Evolutionary conservation across 1,140 invertebrate species (phyloP), one percentile per base, ranked within the genome.

Genomic region (Dendrolimus kikuchii): DNA sequence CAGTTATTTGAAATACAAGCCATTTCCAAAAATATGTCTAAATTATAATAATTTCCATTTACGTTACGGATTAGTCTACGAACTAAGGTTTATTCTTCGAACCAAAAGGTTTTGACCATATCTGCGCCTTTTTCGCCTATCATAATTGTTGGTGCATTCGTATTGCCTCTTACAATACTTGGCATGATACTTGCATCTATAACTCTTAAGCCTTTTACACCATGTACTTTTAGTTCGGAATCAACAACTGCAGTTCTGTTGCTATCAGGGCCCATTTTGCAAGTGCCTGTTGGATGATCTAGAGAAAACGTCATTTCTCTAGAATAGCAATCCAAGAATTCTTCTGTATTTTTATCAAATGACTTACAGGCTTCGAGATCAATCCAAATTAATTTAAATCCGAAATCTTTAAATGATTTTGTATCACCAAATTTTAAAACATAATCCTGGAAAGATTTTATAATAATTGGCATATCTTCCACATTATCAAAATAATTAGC

Each of bases 171-270:
- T 0, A 92, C 88, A 46, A 95, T 91, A 5, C 78, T 85, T 0
- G 95, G 95, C 92, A 96, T 95, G 6, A 96, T 90, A 56, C 93
- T 94, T 23, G 93, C 94, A 84, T 96, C 94, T 2, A 92, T 89
- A 0, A 96, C 93, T 60, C 95, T 88, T 7, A 96, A 64, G n/a
- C 90, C 89, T n/a, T 78, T 70, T 1, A 94, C 81, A 0, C 92
- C 92, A 66, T 91, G 88, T 1, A 95, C 92, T 38, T 89, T 86
- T 0, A 97, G 81, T 40, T 91, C 70, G 0, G 91, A 79, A 77
- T 95, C 91, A 0, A 93, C 90, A 4, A 94, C 92, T 41, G 93
- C 86, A 37, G 83, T 73, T 46, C 81, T 58, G 81, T 95, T 93
- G 7, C 55, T 67, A 5, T 68, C 67, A 0, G 90, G 89, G 5